These are phyloP conservation scores for Papilio polytes DNA, from an alignment of 1,140 invertebrate genomes.

Conservation along the genomic window DNA sequence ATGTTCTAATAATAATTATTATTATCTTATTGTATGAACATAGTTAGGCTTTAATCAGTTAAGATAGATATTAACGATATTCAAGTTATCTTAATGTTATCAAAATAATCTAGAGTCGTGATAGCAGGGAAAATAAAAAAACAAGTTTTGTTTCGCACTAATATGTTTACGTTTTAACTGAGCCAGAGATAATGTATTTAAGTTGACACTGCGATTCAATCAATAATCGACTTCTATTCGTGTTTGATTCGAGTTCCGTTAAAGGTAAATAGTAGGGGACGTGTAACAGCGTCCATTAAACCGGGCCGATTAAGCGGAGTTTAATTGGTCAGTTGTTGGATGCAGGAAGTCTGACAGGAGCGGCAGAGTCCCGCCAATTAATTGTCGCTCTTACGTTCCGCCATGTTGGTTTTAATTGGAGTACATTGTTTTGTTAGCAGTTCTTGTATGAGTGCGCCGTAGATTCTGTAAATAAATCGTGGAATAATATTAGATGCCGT, in stretches of 20 bases:
- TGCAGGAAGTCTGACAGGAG: constrained; percentile 31
- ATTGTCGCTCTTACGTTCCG: constrained; percentile 24
- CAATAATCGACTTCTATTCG: neutral
- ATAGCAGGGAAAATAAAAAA: too few species aligned
- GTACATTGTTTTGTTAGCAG: constrained; percentile 29
- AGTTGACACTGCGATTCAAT: neutral
- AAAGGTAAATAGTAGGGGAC: neutral
- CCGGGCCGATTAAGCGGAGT: constrained; percentile 18
- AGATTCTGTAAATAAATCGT: constrained; percentile 8
- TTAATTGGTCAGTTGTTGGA: constrained; percentile 32
- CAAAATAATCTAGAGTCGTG: too few species aligned
- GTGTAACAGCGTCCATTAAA: constrained; percentile 23
- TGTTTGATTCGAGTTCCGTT: constrained; percentile 9
- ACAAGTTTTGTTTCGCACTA: too few species aligned
- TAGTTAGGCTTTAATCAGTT: too few species aligned
- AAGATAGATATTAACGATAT: too few species aligned
- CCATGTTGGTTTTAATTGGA: constrained; percentile 32
- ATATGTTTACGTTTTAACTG: too few species aligned
- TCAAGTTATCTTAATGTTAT: too few species aligned
- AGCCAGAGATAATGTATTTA: too few species aligned
- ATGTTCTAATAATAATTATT: neutral
- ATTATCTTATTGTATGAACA: neutral
- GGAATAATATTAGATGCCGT: neutral
- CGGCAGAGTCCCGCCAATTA: constrained; percentile 31
- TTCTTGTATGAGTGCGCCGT: constrained; percentile 11